These are phyloP conservation scores for Quadroppia sp. DNA, from an alignment of 2,888 invertebrate species.

Conservation along the genomic window DNA sequence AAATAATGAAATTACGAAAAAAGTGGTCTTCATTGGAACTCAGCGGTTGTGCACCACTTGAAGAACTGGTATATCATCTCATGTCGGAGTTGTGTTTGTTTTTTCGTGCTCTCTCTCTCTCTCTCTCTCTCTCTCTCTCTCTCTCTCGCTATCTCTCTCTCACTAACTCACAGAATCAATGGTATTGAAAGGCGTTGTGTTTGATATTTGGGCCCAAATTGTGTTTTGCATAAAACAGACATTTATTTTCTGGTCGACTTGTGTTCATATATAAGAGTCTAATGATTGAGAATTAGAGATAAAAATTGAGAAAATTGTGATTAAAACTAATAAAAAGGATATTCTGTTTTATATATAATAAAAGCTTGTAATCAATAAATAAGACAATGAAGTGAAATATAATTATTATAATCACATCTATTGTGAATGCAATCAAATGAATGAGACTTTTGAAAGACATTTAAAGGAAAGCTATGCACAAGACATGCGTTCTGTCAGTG, in stretches of 20 bases:
- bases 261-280: background rate
- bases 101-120: background rate
- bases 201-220: background rate
- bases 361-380: background rate
- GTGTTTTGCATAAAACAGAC: background rate
- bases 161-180: background rate
- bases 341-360: background rate
- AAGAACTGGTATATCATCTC: constrained; percentile 16
- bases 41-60: background rate
- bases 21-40: constrained; percentile 3
- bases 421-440: background rate
- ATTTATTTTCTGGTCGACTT: background rate
- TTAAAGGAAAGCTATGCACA: background rate
- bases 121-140: background rate
- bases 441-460: background rate
- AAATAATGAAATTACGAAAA: background rate
- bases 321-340: background rate
- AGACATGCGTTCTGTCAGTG: constrained; percentile 21
- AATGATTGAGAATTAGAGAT: background rate
- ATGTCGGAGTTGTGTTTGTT: background rate
- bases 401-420: background rate
- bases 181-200: background rate
- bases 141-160: background rate
- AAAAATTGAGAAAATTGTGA: background rate
- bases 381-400: background rate